Base-by-base conservation (phyloP, 2,113 vertebrate species). In the Rynchops niger region DNA sequence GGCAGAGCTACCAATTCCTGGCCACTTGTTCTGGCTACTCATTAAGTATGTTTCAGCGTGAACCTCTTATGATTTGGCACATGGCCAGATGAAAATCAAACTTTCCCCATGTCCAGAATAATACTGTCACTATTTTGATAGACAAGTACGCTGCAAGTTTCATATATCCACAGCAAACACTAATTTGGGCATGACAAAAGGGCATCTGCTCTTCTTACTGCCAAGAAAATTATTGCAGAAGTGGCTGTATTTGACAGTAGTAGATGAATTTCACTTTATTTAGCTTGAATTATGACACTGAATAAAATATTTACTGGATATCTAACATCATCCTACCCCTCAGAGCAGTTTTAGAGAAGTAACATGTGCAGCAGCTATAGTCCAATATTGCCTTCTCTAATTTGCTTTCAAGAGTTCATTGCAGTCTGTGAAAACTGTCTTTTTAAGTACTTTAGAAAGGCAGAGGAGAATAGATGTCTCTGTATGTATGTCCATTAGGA, bases 1-100 rank as follows among this genome's bases (percentile, higher is more conserved):
- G 84, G 62, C 66, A 61, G 65, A 95, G 62, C 84, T 91, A 84
- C 89, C 87, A 90, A 93, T 96, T 96, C 95, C 66, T 91, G 86
- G 38, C 47, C 38, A 30, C 86, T 94, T 84, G 85, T 90, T 80
- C 81, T 96, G 73, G 73, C 40, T 79, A 85, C 84, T 95, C 90
- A 91, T 97, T 94, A 96, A 79, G 40, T 67, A 45, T 53, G 30
- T 94, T 94, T 80, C 87, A 93, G 89, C 36, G 29, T 82, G 66
- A 89, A 87, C 34, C 15, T 79, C 47, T 90, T 65, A 65, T 20
- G 38, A 74, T 90, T 94, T 94, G 91, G 81, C 78, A 43, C 2
- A 1, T 43, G 49, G 81, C 89, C 91, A 93, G 73, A 82, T 87
- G 34, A 85, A 84, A 91, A 90, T 94, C 70, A 65, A 3, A 85